These are phyloP conservation scores for Drosophila suzukii DNA, from an alignment of 1,140 invertebrate genomes.

Conservation along the genomic window DNA sequence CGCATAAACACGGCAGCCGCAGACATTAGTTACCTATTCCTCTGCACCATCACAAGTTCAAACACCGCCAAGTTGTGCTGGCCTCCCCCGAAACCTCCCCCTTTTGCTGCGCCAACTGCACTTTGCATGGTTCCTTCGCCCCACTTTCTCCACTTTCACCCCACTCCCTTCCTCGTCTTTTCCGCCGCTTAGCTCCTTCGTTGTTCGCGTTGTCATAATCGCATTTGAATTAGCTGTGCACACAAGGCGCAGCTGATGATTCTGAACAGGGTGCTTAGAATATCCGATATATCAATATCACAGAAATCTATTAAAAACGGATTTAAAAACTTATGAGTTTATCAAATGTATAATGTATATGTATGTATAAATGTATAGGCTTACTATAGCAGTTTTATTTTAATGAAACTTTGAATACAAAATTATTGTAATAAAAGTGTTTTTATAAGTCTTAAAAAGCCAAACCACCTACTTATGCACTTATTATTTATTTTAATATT, in stretches of 20 bases:
- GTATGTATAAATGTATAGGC: too few relatives aligned
- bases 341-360: too few relatives aligned
- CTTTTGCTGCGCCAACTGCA: constrained; percentile 9
- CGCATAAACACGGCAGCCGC: constrained; percentile 54
- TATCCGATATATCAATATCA: neutral
- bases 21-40: constrained; percentile 54
- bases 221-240: constrained; percentile 81
- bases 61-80: constrained; percentile 75
- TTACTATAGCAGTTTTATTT: too few relatives aligned
- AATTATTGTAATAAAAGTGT: too few relatives aligned
- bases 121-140: constrained; percentile 14
- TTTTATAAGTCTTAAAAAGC: too few relatives aligned
- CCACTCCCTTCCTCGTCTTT: neutral
- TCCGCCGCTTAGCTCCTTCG: constrained; percentile 22
- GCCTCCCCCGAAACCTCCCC: neutral
- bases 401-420: too few relatives aligned
- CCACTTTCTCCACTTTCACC: neutral
- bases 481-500: too few relatives aligned
- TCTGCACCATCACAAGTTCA: constrained; percentile 70
- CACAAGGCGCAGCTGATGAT: constrained; percentile 55
- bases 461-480: too few relatives aligned
- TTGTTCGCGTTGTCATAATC: constrained; percentile 81
- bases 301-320: too few relatives aligned
- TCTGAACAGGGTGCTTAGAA: constrained; percentile 53
- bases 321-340: too few relatives aligned